Evolutionary conservation across 2,888 invertebrate species (phyloP), one percentile per base, ranked within the genome.

Genomic region (Dastarcus helophoroides): DNA sequence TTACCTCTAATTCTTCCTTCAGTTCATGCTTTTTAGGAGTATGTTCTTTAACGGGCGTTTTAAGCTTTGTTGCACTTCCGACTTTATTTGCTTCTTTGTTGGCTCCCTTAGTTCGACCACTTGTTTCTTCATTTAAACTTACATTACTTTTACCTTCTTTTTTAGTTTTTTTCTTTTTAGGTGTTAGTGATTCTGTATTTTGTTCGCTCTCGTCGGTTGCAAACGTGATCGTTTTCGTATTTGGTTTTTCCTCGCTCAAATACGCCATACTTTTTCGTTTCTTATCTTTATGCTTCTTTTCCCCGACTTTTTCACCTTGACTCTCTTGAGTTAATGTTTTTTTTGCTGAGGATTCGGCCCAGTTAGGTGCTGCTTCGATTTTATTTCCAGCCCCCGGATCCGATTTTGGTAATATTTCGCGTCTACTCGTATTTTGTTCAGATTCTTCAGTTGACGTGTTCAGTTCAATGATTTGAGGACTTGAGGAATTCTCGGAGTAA

Each of bases 401-500:
- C 15, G 22, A 12, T 14, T 12, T n/a, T n/a, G n/a, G n/a, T n/a
- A n/a, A n/a, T n/a, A 27, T 24, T 35, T 27, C 4, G 22, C n/a
- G 6, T 31, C 33, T 6, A 13, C 19, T 7, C 23, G 27, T n/a
- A 26, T 25, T 5, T 21, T 32, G 12, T 34, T 37, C 10, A 43
- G 46, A 29, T 40, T 40, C 4, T 21, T 22, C 21, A 7, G 14
- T 17, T 19, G 28, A 19, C n/a, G 17, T 24, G 11, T 24, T 24
- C 14, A 4, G n/a, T n/a, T n/a, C n/a, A n/a, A n/a, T n/a, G n/a
- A n/a, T n/a, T n/a, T n/a, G n/a, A n/a, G n/a, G 19, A 23, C 6
- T n/a, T 23, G 24, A 9, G 6, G 24, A 23, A 21, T 26, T 12
- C 15, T 30, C 30, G 7, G 24, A 34, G 36, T 37, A 47, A 36